Evolutionary conservation across 2,113 vertebrate species (phyloP).

Genomic region (Austrofundulus limnaeus): DNA sequence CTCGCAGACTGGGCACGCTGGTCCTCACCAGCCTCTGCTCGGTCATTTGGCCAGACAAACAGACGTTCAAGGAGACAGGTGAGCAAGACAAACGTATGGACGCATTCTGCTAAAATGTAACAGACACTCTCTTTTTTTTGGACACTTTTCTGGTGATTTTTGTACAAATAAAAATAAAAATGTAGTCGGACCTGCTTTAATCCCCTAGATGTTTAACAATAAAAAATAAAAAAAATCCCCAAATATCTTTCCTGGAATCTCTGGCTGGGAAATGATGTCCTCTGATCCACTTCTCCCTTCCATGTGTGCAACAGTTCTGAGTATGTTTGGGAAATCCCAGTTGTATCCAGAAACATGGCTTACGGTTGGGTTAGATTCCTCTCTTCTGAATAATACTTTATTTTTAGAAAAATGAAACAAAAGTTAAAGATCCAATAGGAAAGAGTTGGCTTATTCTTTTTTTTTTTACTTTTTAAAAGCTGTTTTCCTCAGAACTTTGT

Average conservation of each 20-base stretch:
- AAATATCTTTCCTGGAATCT: constrained; percentile 15
- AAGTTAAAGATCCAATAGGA: constrained; percentile 17
- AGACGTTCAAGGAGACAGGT: constrained; percentile 93
- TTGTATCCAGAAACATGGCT: constrained; percentile 24
- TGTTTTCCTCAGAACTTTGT: constrained; percentile 11
- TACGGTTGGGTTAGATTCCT: constrained; percentile 37
- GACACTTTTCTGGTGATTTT: constrained; percentile 10
- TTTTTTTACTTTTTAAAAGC: constrained; percentile 34
- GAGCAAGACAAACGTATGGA: constrained; percentile 29
- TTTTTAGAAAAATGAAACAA: constrained; percentile 37
- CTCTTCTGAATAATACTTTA: constrained; percentile 39
- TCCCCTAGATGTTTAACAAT: constrained; percentile 1
- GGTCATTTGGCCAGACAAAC: constrained; percentile 93
- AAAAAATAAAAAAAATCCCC: constrained; percentile 8
- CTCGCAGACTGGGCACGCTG: constrained; percentile 86
- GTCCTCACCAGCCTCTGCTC: constrained; percentile 96
- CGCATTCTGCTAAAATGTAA: not conserved
- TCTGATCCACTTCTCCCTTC: constrained; percentile 45
- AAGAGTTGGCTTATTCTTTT: constrained; percentile 24
- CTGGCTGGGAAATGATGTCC: constrained; percentile 16
- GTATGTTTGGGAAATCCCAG: constrained; percentile 63
- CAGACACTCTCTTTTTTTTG: constrained; percentile 22
- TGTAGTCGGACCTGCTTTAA: not conserved
- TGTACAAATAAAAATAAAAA: too few species aligned
- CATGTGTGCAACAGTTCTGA: constrained; percentile 35